Evolutionary conservation across 2,888 invertebrate genomes (phyloP).

Genomic region (Linnaemya vulpina): DNA sequence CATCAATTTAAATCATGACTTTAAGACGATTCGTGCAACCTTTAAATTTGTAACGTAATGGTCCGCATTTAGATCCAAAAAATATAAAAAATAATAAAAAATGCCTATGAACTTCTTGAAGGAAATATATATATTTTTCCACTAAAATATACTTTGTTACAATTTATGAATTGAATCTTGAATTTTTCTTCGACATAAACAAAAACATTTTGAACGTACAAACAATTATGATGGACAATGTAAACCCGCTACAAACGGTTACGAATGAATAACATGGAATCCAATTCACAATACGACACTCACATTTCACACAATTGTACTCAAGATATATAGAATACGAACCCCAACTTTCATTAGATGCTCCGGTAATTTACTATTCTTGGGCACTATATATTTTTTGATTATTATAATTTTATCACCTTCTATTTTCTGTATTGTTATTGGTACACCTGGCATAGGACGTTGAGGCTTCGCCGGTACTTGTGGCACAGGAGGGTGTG

Average conservation of each 20-base stretch:
- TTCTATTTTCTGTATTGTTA: slow-evolving; percentile 82
- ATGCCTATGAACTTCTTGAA: too few species aligned
- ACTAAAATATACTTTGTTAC: too few species aligned
- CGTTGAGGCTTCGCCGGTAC: slow-evolving; percentile 75
- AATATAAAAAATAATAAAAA: too few species aligned
- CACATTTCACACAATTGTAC: slow-evolving; percentile 40
- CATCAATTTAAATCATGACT: too few species aligned
- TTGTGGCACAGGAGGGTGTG: slow-evolving; percentile 67
- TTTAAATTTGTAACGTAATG: too few species aligned
- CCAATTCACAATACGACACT: slow-evolving; percentile 56
- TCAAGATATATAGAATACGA: slow-evolving; percentile 67
- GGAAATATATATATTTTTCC: too few species aligned
- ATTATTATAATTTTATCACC: slow-evolving; percentile 83
- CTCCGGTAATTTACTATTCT: slow-evolving; percentile 83
- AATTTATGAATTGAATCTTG: slow-evolving; percentile 7
- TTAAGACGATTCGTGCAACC: too few species aligned
- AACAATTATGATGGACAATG: slow-evolving; percentile 49
- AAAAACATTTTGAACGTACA: slow-evolving; percentile 56
- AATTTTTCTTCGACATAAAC: not conserved
- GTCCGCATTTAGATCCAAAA: too few species aligned
- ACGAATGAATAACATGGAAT: slow-evolving; percentile 39
- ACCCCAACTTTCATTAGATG: slow-evolving; percentile 82
- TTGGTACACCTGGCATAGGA: slow-evolving; percentile 80
- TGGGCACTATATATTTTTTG: slow-evolving; percentile 82
- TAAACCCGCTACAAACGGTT: not conserved